Evolutionary conservation across 1,140 invertebrate genomes (phyloP).

Genomic region (Aleiodes sp.): DNA sequence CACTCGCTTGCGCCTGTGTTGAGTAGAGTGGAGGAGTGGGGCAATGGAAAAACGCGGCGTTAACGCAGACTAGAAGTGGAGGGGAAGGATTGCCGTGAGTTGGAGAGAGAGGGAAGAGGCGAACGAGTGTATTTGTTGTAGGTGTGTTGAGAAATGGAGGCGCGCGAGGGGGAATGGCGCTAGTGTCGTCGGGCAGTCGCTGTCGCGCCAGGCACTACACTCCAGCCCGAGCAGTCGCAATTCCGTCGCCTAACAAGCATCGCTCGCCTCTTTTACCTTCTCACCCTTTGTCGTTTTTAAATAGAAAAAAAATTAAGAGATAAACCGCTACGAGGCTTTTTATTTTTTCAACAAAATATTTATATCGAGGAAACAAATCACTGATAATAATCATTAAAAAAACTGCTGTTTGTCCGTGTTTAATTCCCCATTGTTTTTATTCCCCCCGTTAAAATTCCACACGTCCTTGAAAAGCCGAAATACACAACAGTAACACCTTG

Average conservation of each 20-base stretch:
- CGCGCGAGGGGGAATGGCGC: slow-evolving; percentile 48
- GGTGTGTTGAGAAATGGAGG: slow-evolving; percentile 20
- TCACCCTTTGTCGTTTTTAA: slow-evolving; percentile 50
- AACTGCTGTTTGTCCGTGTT: no score
- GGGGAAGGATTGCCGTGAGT: not conserved
- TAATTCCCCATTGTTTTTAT: no score
- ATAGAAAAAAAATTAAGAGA: slow-evolving; percentile 17
- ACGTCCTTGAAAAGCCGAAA: no score
- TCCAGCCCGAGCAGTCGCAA: slow-evolving; percentile 61
- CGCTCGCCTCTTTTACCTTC: slow-evolving; percentile 60
- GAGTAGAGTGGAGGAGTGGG: slow-evolving; percentile 8
- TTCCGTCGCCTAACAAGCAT: slow-evolving; percentile 64
- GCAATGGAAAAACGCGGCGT: slow-evolving; percentile 5
- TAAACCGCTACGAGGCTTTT: slow-evolving; percentile 59
- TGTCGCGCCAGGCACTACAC: slow-evolving; percentile 58
- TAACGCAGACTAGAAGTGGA: not conserved
- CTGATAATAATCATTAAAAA: no score
- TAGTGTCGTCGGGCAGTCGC: slow-evolving; percentile 52
- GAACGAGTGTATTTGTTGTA: slow-evolving; percentile 14
- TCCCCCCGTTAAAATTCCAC: no score
- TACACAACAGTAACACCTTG: no score
- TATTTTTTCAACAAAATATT: no score
- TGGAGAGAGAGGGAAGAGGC: not conserved
- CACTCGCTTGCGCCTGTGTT: no score
- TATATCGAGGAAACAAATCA: no score